These are phyloP conservation scores for Apaloderma vittatum DNA, from an alignment of 2,113 vertebrate genomes.

Conservation along the genomic window DNA sequence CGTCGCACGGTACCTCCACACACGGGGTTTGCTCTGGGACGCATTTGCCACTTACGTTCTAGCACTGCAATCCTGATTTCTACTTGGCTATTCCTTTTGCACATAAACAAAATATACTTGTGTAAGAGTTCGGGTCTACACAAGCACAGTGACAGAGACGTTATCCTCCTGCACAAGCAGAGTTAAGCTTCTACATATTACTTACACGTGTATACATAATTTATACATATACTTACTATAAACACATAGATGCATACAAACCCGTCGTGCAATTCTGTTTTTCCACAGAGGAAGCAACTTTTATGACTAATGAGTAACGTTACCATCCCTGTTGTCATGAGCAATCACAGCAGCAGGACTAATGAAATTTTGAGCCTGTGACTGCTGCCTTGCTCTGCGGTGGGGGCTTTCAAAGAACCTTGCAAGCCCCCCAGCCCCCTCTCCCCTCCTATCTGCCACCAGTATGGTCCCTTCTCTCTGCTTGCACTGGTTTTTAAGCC, in stretches of 20 bases:
- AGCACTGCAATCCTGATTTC: not conserved
- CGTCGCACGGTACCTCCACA: not conserved
- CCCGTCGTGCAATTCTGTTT: not conserved
- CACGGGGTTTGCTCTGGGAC: not conserved
- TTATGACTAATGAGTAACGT: not conserved
- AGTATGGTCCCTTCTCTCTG: fast-evolving
- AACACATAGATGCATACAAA: not conserved
- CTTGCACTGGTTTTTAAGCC: not conserved
- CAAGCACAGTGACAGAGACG: not conserved
- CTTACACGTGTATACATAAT: conserved; percentile 6
- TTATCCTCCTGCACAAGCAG: not conserved
- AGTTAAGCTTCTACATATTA: not conserved
- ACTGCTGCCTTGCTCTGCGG: not conserved
- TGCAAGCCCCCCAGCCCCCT: fast-evolving
- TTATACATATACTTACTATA: not conserved
- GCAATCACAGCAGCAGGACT: not conserved
- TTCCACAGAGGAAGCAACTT: conserved; percentile 4
- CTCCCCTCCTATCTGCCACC: not conserved
- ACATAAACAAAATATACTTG: not conserved
- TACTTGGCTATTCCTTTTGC: not conserved
- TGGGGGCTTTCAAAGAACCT: not conserved
- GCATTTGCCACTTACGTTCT: not conserved
- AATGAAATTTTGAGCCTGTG: not conserved
- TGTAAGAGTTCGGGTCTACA: not conserved
- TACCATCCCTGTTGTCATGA: not conserved